phyloP scores from a whole-genome alignment of 2,888 invertebrate genomes.

The Noctua janthina region DNA sequence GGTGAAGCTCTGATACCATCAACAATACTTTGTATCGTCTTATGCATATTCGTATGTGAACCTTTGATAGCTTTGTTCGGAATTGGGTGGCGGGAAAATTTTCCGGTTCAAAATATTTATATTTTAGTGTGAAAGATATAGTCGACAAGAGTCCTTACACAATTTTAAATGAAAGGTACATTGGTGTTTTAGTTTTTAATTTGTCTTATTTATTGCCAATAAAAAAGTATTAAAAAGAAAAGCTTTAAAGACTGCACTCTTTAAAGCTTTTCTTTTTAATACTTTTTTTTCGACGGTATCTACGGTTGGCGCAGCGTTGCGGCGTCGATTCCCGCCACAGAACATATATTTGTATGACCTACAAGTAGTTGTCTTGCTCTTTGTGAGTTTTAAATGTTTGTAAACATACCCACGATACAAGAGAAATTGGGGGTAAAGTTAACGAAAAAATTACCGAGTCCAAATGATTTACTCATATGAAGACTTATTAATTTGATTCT shows the following conservation, averaged over 20 bases:
- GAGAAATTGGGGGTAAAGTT: too few species aligned
- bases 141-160: neutral
- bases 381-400: neutral
- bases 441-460: neutral
- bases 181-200: neutral
- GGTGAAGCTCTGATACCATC: constrained; percentile 64
- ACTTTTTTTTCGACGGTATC: neutral
- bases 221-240: neutral
- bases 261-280: neutral
- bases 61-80: constrained; percentile 15
- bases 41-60: constrained; percentile 45
- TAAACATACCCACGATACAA: neutral
- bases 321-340: neutral
- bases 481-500: neutral
- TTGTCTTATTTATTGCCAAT: too few species aligned
- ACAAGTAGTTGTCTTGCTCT: neutral
- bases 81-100: neutral
- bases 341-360: neutral
- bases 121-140: neutral
- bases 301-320: too few species aligned
- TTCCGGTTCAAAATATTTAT: neutral
- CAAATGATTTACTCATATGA: neutral
- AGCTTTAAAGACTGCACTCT: neutral
- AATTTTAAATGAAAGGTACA: neutral
- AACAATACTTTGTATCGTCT: constrained; percentile 50